Evolutionary conservation across 1,140 invertebrate genomes (phyloP).

Genomic region (Euwallacea fornicatus): DNA sequence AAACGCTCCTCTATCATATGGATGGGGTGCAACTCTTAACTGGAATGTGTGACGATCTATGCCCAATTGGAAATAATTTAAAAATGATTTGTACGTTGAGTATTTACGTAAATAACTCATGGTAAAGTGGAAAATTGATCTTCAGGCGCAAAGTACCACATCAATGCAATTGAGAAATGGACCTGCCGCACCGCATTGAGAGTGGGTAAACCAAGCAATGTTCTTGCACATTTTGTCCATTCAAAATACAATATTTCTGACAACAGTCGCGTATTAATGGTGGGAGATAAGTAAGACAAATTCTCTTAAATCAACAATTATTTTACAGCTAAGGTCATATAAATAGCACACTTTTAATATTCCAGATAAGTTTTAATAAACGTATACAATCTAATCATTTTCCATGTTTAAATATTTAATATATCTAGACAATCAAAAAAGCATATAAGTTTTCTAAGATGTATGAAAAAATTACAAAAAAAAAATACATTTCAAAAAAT

Average conservation of each 20-base stretch:
- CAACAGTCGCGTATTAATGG: slow-evolving; percentile 5
- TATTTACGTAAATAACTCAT: too few species aligned
- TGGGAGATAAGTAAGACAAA: slow-evolving; percentile 15
- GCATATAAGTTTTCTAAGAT: too few species aligned
- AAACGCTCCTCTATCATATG: slow-evolving; percentile 12
- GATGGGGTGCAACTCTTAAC: slow-evolving; percentile 7
- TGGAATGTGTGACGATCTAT: slow-evolving; percentile 8
- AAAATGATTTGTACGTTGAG: too few species aligned
- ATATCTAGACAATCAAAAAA: too few species aligned
- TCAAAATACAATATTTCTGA: slow-evolving; percentile 13
- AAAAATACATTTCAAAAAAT: too few species aligned
- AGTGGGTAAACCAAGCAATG: slow-evolving; percentile 1
- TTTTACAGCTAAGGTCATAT: too few species aligned
- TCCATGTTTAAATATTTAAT: too few species aligned
- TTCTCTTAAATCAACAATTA: background rate
- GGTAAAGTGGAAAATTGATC: too few species aligned
- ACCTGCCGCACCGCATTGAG: background rate
- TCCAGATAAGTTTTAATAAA: too few species aligned
- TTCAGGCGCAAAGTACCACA: slow-evolving; percentile 3
- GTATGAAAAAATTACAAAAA: too few species aligned
- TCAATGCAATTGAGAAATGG: slow-evolving; percentile 14
- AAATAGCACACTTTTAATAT: too few species aligned
- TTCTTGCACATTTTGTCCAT: background rate
- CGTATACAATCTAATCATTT: too few species aligned
- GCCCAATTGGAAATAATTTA: background rate